Base-by-base conservation (phyloP, 2,888 invertebrate genomes). In the Dryocosmus kuriphilus region DNA sequence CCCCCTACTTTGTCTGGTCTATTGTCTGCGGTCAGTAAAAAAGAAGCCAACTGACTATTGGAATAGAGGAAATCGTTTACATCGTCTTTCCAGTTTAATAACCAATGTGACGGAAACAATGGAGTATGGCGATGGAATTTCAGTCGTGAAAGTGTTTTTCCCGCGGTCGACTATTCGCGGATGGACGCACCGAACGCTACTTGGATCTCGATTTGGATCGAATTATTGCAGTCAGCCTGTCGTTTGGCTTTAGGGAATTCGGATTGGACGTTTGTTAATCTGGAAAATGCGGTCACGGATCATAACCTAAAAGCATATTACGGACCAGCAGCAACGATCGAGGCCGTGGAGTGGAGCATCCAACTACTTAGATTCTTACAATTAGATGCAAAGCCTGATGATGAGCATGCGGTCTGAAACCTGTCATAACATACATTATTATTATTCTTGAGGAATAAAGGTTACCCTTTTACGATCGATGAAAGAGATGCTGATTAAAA, bases 301-400 rank as follows among this genome's bases (percentile, higher is more conserved):
- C 81, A 80, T 83, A 85, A 85, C 82, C 76, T 82, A 77, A 86
- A 77, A 83, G 83, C 82, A 85, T 83, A 85, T 83, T 81, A 85
- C 82, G 85, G 84, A 84, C 85, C 85, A 87, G 84, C 85, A 87
- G 84, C 81, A 84, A 78, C 81, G 85, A 86, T 87, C 84, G 85
- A 82, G 87, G 85, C 79, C 86, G 85, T 62, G 82, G 79, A 79
- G 85, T 62, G 82, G 79, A 79, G 35, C 19, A 57, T 35, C 46
- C n/a, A 74, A 51, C 55, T 27, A 27, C 27, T 67, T 11, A 32
- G 9, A 27, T 67, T 19, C 14, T 46, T 16, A 30, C 16, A 32
- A 32, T 30, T 60, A 74, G 30, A 32, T 35, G 32, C n/a, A 55
- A 38, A 55, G 22, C 65, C 19, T 22, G n/a, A 35, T 55, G 3